These are phyloP conservation scores for Kryptolebias ocellatus DNA, from an alignment of 2,797 vertebrate genomes.

Conservation along the genomic window DNA sequence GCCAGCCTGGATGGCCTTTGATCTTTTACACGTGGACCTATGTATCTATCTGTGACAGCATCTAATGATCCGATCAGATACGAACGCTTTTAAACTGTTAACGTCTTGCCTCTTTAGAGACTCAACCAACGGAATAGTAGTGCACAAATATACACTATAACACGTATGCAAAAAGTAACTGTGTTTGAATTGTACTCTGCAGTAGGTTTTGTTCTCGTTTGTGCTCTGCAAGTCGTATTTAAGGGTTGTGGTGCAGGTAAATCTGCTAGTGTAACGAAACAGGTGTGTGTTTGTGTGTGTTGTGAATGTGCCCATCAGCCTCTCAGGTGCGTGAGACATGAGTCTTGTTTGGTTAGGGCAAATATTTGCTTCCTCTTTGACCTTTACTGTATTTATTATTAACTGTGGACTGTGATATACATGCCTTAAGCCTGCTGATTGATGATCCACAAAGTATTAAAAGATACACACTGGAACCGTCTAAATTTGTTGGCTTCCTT, in stretches of 20 bases:
- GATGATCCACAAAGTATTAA: constrained; percentile 68
- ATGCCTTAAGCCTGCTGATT: constrained; percentile 83
- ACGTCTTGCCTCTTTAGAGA: constrained; percentile 53
- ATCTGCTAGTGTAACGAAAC: constrained; percentile 21
- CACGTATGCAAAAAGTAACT: constrained; percentile 30
- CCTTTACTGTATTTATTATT: constrained; percentile 76
- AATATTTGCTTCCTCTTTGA: constrained; percentile 59
- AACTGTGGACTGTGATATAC: constrained; percentile 67
- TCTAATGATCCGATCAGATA: constrained; percentile 43
- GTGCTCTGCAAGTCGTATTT: constrained; percentile 23
- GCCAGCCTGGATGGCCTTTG: constrained; percentile 18
- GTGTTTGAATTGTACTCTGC: constrained; percentile 34
- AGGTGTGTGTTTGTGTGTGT: constrained; percentile 33
- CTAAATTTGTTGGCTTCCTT: constrained; percentile 31
- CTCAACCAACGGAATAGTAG: constrained; percentile 25
- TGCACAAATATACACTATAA: constrained; percentile 8
- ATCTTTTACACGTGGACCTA: constrained; percentile 59
- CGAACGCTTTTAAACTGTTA: constrained; percentile 36
- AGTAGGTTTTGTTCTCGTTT: constrained; percentile 34
- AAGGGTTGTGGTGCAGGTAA: constrained; percentile 5
- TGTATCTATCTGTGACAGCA: constrained; percentile 54
- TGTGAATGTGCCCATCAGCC: constrained; percentile 63
- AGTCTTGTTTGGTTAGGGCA: constrained; percentile 51
- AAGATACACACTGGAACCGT: constrained; percentile 83
- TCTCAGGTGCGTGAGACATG: constrained; percentile 49